Base-by-base conservation (phyloP, 2,888 invertebrate species). In the Bellardia bayeri region DNA sequence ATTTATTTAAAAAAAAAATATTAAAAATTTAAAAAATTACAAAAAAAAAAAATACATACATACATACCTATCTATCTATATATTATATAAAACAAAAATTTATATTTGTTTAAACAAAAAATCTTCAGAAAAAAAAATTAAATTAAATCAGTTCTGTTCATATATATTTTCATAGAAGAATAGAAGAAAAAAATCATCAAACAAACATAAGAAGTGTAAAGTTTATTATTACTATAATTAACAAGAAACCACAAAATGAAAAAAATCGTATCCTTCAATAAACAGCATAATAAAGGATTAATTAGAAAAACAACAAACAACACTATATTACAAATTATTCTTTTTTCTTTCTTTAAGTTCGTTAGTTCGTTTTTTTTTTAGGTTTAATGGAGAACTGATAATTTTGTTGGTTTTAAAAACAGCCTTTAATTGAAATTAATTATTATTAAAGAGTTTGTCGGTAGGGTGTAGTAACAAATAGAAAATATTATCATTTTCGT, bases 201-300 rank as follows among this genome's bases (percentile, higher is more conserved):
- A 33, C 3, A 23, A 40, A 51, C 2, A 8, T 49, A 64, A 56
- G 33, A 87, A 84, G 83, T 84, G 87, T 84, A 85, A 87, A 84
- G 85, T 85, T 82, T 72, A 68, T 80, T 68, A 79, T 42, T 56
- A 71, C 64, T 63, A 69, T 58, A 82, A n/a, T 33, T 71, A 74
- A 76, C 71, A 74, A 68, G 33, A 56, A 75, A 80, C 23, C 13
- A 23, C 16, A 64, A 81, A 82, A 72, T 58, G n/a, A 79, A 74
- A 81, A 66, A 78, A 51, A 30, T 49, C 45, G 58, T 58, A 76
- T 82, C 76, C 81, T 82, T 64, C 56, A 76, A 76, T 42, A 76
- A 49, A 83, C 63, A 69, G 0, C 68, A 72, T 68, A 75, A 82
- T 84, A 87, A 85, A 84, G 82, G 87, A 85, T 87, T 51, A 56